phyloP scores from a whole-genome alignment of 2,113 vertebrate genomes.

The Callocephalon fimbriatum region DNA sequence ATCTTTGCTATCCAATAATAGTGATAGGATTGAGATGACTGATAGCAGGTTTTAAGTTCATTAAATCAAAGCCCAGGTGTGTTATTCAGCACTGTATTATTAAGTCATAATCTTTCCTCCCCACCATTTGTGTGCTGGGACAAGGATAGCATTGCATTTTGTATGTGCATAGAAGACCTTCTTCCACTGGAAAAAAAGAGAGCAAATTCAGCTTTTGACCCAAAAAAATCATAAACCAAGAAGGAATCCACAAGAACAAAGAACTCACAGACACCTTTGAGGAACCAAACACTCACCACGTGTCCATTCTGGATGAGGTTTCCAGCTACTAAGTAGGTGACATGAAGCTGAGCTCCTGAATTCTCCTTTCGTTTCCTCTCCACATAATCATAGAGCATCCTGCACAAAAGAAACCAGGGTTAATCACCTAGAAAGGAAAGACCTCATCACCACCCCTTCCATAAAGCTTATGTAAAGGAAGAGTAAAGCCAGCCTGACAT shows the following conservation, averaged over 20 bases:
- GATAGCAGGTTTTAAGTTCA: background rate
- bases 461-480: rapidly evolving
- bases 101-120: background rate
- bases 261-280: background rate
- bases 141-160: rapidly evolving
- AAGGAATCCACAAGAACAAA: background rate
- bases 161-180: background rate
- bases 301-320: constrained; percentile 84
- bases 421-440: background rate
- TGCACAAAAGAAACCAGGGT: background rate
- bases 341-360: constrained; percentile 85
- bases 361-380: constrained; percentile 92
- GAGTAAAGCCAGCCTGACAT: background rate
- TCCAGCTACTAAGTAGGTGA: constrained; percentile 93
- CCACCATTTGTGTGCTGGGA: rapidly evolving
- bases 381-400: constrained; percentile 95
- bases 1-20: rapidly evolving
- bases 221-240: background rate
- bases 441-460: background rate
- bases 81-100: background rate
- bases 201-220: background rate
- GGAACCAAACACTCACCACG: constrained; percentile 73
- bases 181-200: background rate
- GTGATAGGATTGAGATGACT: rapidly evolving
- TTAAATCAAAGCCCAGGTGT: background rate